Evolutionary conservation across 2,888 invertebrate genomes (phyloP), one percentile per base, ranked within the genome.

Genomic region (Ethmia dodecea): DNA sequence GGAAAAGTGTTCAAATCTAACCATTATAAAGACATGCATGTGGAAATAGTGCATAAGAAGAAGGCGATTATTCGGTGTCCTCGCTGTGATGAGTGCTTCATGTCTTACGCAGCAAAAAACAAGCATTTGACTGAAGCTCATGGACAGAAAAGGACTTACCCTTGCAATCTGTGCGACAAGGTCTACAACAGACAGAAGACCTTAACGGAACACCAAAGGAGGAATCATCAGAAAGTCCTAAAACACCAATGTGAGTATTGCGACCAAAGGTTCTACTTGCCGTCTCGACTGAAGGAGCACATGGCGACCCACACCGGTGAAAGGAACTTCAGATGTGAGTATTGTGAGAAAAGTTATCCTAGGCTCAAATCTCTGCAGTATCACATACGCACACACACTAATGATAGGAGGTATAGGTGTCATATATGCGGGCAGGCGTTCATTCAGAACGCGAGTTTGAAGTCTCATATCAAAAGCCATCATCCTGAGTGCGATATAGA

Each of bases 321-420:
- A 25, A 77, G 88, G 43, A 83, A 86, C n/a, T 89, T 87, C 44
- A 61, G 87, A 2, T 90, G 90, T 49, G 86, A 87, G 15, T 76
- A 87, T 26, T 90, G 90, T 52, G 88, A 88, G 2, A 90, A 90
- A 43, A 86, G 86, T 11, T 90, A 90, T 51, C 89, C 89, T 0
- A 75, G 89, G 33, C 62, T 88, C 3, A 89, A 88, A 22, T 88
- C 89, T 0, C 46, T 90, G 15, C 89, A 89, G 27, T 89, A 89
- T 15, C 90, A 90, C 49, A 84, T 88, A 44, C 55, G 90, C 27
- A 89, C 88, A 0, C 90, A 89, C 45, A 88, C 88, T 0, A 89
- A 89, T 3, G 88, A 89, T 40, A 73, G 88, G 12, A 65, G 89
- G 4, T 89, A 88, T 35, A 58, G 88, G 1, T 90, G 90, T 42